Evolutionary conservation across 2,888 invertebrate species (phyloP).

Genomic region (Xestobium rufovillosum): DNA sequence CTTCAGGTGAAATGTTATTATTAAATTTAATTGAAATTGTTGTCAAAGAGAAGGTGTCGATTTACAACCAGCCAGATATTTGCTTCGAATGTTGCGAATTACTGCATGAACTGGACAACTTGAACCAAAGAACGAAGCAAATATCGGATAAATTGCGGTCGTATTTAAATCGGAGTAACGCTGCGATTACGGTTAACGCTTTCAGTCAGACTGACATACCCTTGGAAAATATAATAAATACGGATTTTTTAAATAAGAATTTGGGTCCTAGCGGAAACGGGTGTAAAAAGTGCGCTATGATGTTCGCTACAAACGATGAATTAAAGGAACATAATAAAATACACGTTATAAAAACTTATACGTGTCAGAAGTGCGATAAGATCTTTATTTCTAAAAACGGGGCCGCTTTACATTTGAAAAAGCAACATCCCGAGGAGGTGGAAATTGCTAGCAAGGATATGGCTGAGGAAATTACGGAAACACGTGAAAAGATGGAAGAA

Average conservation of each 20-base stretch:
- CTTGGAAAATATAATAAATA: constrained; percentile 3
- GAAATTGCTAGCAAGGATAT: constrained; percentile 8
- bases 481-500: neutral
- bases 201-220: constrained; percentile 11
- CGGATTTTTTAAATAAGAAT: neutral
- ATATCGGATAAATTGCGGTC: constrained; percentile 14
- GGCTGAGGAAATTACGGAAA: constrained; percentile 8
- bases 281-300: too few relatives aligned
- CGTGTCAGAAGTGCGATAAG: constrained; percentile 17
- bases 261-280: too few relatives aligned
- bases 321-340: constrained; percentile 3
- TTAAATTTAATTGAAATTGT: neutral
- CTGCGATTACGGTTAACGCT: neutral
- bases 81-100: constrained; percentile 27
- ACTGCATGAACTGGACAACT: constrained; percentile 31
- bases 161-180: constrained; percentile 6
- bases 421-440: constrained; percentile 13
- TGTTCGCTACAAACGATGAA: neutral
- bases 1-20: neutral
- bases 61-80: too few relatives aligned
- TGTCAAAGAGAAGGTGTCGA: too few relatives aligned
- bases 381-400: constrained; percentile 19
- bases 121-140: constrained; percentile 24
- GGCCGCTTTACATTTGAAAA: constrained; percentile 18
- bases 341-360: constrained; percentile 10